Conservation (phyloP, 2,797 vertebrate species). For the Chaetophractus vellerosus region DNA sequence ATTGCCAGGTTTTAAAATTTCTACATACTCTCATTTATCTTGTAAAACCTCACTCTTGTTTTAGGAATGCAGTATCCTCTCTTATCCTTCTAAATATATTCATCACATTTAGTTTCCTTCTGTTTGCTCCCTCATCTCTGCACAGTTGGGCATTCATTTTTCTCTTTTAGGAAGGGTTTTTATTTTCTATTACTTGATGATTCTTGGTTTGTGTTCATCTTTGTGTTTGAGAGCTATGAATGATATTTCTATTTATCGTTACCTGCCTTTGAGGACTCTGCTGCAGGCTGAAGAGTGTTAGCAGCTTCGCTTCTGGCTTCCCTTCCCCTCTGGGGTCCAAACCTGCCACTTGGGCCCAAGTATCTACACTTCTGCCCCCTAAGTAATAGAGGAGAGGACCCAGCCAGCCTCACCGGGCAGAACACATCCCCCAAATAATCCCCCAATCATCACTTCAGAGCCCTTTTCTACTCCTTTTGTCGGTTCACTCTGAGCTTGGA, state of each 20-base stretch:
- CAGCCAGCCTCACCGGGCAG: neutral
- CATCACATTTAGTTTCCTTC: neutral
- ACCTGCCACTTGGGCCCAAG: neutral
- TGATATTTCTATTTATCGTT: neutral
- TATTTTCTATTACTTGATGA: neutral
- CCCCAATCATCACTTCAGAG: neutral
- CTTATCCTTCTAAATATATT: neutral
- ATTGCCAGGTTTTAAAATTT: neutral
- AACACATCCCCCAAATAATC: neutral
- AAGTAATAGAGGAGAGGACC: neutral
- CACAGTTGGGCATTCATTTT: neutral
- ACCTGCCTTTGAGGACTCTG: neutral
- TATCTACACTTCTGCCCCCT: neutral
- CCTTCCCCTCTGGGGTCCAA: neutral
- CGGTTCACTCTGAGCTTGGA: neutral
- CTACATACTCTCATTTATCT: neutral
- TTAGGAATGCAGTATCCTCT: neutral
- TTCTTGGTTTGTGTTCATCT: neutral
- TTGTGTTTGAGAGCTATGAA: neutral
- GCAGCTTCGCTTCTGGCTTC: neutral
- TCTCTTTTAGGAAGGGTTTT: neutral
- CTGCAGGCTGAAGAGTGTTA: neutral
- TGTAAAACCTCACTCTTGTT: neutral
- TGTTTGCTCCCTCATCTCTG: neutral
- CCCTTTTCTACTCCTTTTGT: neutral